Percentiles rank a stretch among this genome's conserved stretches.
phyloP scores from a whole-genome alignment of 2,888 invertebrate species.

The Pemphredon lugubris region DNA sequence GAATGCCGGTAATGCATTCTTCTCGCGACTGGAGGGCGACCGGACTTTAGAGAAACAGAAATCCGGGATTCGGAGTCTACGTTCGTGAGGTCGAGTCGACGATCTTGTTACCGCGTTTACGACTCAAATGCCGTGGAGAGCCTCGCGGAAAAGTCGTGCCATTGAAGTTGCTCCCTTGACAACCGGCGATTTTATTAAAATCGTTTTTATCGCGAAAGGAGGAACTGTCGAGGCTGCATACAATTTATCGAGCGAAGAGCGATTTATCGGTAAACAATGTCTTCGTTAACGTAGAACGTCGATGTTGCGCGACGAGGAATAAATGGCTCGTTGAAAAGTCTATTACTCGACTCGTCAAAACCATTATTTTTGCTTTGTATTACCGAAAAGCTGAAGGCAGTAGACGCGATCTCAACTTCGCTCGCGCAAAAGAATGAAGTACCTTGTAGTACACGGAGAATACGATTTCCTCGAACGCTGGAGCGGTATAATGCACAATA shows the following conservation, averaged over 20 bases:
- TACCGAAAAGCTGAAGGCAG: too few relatives aligned
- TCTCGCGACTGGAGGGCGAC: constrained; percentile 6
- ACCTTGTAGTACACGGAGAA: too few relatives aligned
- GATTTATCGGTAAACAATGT: constrained; percentile 4
- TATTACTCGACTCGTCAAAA: too few relatives aligned
- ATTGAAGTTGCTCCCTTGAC: background rate
- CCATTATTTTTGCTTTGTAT: too few relatives aligned
- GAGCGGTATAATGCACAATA: too few relatives aligned
- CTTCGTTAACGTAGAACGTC: background rate
- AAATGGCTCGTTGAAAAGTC: too few relatives aligned
- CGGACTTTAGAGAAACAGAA: constrained; percentile 17
- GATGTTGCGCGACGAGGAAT: background rate
- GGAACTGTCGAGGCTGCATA: background rate
- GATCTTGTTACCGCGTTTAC: constrained; percentile 49
- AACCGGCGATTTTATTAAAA: constrained; percentile 4
- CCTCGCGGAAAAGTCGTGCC: constrained; percentile 30
- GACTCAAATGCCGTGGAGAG: constrained; percentile 24
- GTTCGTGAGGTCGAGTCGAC: constrained; percentile 27
- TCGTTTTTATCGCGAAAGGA: background rate
- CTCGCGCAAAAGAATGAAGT: too few relatives aligned
- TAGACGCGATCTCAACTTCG: too few relatives aligned
- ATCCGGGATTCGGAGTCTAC: constrained; percentile 22
- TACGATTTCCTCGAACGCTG: too few relatives aligned
- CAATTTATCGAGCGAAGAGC: constrained; percentile 3
- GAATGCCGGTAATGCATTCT: constrained; percentile 33